A percentile compares a stretch with the other conserved stretches of the same genome.
Evolutionary conservation across 2,888 invertebrate genomes (phyloP).

Genomic region (Lymantria monacha): DNA sequence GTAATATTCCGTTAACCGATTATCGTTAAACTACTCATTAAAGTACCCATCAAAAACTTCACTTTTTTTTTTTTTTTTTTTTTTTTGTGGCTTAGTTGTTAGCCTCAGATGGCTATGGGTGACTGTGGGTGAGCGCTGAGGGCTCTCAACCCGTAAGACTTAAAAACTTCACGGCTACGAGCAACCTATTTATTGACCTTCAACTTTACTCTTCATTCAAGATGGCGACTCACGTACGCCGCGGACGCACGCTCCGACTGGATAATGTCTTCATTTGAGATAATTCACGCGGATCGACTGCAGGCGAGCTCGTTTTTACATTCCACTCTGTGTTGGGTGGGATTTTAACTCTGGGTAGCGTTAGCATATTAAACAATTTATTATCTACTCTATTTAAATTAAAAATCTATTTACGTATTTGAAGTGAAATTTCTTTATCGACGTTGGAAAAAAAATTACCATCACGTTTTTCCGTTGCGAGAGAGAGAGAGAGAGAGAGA

Average conservation of each 20-base stretch:
- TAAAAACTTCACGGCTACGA: slow-evolving; percentile 2
- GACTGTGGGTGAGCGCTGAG: no score
- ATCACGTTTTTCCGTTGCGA: no score
- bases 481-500: no score
- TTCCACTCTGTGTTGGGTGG: slow-evolving; percentile 61
- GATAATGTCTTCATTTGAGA: slow-evolving; percentile 78
- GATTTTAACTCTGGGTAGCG: slow-evolving; percentile 41
- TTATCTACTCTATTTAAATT: neutral
- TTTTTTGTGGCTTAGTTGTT: no score
- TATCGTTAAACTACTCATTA: slow-evolving; percentile 8
- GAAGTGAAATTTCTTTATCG: no score
- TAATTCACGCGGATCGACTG: slow-evolving; percentile 57
- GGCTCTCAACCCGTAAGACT: no score
- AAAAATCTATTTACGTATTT: no score
- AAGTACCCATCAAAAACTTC: slow-evolving; percentile 10
- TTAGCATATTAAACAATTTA: slow-evolving; percentile 19
- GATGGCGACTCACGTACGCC: slow-evolving; percentile 44
- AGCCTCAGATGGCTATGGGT: no score
- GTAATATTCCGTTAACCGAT: slow-evolving; percentile 1
- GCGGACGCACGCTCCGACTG: slow-evolving; percentile 55
- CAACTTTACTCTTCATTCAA: slow-evolving; percentile 49
- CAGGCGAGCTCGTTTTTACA: slow-evolving; percentile 50
- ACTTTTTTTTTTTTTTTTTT: no score
- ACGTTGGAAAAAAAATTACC: no score
- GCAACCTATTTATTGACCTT: slow-evolving; percentile 39